Evolutionary conservation across 2,888 invertebrate genomes (phyloP).

Genomic region (Oxystoma pomonae): DNA sequence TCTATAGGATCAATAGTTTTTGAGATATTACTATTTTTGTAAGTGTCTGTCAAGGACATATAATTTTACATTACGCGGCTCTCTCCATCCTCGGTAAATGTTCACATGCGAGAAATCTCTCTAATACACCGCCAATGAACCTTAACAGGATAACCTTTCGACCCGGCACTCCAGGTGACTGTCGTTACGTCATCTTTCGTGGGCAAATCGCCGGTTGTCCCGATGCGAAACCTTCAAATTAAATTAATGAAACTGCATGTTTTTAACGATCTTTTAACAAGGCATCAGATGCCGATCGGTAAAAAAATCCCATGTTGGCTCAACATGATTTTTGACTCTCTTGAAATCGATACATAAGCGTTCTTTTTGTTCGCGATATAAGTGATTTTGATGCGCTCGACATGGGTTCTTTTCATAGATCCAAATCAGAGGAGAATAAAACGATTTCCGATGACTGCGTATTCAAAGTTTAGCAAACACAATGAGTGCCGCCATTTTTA

Average conservation of each 20-base stretch:
- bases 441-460: too few relatives aligned
- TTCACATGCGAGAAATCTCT: neutral
- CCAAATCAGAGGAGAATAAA: too few relatives aligned
- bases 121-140: neutral
- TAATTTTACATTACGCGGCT: too few relatives aligned
- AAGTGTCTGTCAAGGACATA: too few relatives aligned
- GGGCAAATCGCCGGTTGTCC: neutral
- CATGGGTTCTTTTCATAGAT: neutral
- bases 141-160: neutral
- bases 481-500: too few relatives aligned
- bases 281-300: neutral
- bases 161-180: neutral
- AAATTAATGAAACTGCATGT: neutral
- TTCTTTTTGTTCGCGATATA: neutral
- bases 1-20: too few relatives aligned
- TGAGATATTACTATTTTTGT: too few relatives aligned
- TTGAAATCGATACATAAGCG: neutral
- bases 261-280: neutral
- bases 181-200: neutral
- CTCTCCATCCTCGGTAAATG: too few relatives aligned
- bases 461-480: too few relatives aligned
- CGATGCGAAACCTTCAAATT: neutral
- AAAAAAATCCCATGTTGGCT: neutral
- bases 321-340: neutral
- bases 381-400: neutral